These are phyloP conservation scores for Acipenser transmontanus DNA, from an alignment of 2,797 vertebrate species.

Conservation along the genomic window DNA sequence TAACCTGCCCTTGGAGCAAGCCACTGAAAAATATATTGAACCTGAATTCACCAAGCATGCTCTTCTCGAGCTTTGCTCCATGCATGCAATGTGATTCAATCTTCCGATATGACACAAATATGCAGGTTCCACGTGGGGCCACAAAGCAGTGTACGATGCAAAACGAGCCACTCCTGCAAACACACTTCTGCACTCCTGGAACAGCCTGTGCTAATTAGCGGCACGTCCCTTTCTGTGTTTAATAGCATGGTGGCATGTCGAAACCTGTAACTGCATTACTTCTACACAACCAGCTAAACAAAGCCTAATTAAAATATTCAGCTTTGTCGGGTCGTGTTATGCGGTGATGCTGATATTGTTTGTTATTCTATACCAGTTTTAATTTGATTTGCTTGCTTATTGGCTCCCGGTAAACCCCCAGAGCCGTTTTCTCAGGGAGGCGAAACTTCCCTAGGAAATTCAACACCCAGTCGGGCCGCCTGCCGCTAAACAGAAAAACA, in stretches of 20 bases:
- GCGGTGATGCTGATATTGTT: conserved; percentile 30
- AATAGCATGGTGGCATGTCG: background rate
- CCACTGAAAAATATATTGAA: no score
- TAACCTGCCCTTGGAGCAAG: no score
- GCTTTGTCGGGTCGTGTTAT: conserved; percentile 20
- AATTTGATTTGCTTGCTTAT: conserved; percentile 19
- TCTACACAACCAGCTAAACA: conserved; percentile 21
- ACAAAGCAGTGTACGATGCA: no score
- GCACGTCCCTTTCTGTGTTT: no score
- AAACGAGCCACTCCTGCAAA: background rate
- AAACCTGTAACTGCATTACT: conserved; percentile 24
- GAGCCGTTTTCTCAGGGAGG: background rate
- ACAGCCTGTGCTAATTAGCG: background rate
- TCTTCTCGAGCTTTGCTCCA: no score
- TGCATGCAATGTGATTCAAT: no score
- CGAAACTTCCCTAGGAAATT: conserved; percentile 3
- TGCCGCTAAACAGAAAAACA: conserved; percentile 5
- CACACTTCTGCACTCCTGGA: background rate
- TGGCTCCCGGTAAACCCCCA: conserved; percentile 16
- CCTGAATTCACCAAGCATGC: no score
- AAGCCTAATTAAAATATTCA: conserved; percentile 34
- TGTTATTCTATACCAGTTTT: conserved; percentile 29
- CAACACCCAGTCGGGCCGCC: background rate
- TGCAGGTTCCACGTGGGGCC: no score
- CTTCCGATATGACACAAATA: no score